phyloP scores from a whole-genome alignment of 92 coral and sea anemone genomes.

The Parazoanthus atlanticus region DNA sequence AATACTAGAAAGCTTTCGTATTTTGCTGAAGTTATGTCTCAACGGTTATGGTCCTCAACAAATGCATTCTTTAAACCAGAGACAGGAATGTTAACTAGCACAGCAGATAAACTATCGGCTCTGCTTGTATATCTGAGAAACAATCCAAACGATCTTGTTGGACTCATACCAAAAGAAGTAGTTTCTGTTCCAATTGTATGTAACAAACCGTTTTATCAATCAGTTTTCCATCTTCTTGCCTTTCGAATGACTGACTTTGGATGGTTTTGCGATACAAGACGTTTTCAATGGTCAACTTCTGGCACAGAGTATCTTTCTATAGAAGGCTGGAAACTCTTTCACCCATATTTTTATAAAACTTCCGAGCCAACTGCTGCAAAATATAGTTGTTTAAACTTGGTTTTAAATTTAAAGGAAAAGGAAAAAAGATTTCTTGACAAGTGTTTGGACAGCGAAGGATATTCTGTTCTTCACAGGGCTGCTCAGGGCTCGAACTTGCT shows the following conservation, averaged over 20 bases:
- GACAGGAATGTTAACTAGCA: background rate
- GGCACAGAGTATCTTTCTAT: background rate
- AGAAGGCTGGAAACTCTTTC: background rate
- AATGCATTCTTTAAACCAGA: accelerated
- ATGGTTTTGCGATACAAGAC: background rate
- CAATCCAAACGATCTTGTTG: background rate
- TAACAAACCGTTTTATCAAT: slow-evolving; percentile 3
- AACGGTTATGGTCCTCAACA: background rate
- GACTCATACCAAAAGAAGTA: background rate
- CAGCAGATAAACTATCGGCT: background rate
- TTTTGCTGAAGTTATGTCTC: background rate
- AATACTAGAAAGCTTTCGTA: background rate
- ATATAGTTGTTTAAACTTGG: background rate
- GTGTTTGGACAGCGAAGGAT: slow-evolving; percentile 33
- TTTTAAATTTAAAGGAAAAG: background rate
- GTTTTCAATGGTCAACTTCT: background rate
- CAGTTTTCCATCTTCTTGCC: slow-evolving; percentile 37
- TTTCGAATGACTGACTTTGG: slow-evolving; percentile 36
- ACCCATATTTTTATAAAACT: slow-evolving; percentile 16
- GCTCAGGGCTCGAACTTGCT: slow-evolving; percentile 22
- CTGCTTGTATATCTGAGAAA: background rate
- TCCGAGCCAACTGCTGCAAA: background rate
- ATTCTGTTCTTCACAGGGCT: slow-evolving; percentile 24
- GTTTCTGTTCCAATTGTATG: background rate
- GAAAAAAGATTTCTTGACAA: slow-evolving; percentile 16